Evolutionary conservation across 1,140 invertebrate genomes (phyloP), one percentile per base, ranked within the genome.

Genomic region (Trichoplusia ni): DNA sequence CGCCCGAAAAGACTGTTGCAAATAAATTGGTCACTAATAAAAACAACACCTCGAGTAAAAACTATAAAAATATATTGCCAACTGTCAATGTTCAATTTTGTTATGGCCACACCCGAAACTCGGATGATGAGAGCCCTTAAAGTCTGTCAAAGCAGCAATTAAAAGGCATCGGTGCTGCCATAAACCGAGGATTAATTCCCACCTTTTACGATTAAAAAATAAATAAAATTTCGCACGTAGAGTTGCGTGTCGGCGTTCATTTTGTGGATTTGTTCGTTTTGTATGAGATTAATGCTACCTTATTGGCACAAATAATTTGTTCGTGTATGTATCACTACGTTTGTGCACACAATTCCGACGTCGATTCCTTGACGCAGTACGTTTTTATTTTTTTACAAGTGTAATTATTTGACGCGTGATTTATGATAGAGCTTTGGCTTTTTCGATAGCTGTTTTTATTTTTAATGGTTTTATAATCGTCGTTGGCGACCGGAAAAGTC

Each of bases 121-220:
- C 74, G 19, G 71, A 58, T 70, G 68, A 71, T 69, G 69, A 56
- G 63, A 72, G 56, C 53, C 64, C 69, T 75, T 75, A 77, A 79
- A 73, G 79, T 81, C 82, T 84, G 85, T 86, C 87, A 85, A 82
- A 82, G 65, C 58, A 76, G 80, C 82, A 90, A 90, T 90, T 89
- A 90, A 89, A 84, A 47, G 44, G 71, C 59, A 81, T 78, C 69
- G 72, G 74, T 81, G 82, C 76, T 75, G 76, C 78, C 77, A 84
- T 87, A 89, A 87, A 87, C 72, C 35, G 60, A 69, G 67, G 70
- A 78, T 82, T 79, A 79, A 82, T 74, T 79, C 69, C 69, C 71
- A 25, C 64, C 38, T 73, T 66, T 70, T 65, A 65, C 67, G 59
- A 69, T 70, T 59, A 51, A 62, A 67, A 73, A 64, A 69, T 64